Conservation (phyloP, 2,113 vertebrate genomes). For the Aptenodytes patagonicus region DNA sequence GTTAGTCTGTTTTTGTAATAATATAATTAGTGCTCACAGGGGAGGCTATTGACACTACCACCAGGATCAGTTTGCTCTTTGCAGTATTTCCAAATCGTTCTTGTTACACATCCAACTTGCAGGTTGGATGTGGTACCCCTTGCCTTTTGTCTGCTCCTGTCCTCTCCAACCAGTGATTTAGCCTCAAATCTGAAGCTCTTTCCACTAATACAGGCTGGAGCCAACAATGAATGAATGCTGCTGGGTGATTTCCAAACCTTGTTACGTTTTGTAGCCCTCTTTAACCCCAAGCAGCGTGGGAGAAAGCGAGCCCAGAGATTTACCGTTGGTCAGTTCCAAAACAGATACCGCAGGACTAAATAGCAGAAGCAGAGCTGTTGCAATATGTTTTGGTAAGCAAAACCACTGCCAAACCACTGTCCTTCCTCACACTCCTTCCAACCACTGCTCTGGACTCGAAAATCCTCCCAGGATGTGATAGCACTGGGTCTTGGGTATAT, state of each 20-base stretch:
- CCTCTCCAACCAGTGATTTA: background rate
- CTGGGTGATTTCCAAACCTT: background rate
- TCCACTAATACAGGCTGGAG: background rate
- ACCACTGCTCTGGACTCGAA: background rate
- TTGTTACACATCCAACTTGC: conserved; percentile 36
- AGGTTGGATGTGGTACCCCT: background rate
- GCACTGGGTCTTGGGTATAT: background rate
- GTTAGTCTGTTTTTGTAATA: conserved; percentile 76
- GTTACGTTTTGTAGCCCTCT: background rate
- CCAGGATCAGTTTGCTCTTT: conserved; percentile 69
- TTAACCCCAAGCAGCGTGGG: rapidly evolving
- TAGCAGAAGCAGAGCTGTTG: background rate
- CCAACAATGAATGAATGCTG: background rate
- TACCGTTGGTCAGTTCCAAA: background rate
- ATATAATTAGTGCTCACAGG: conserved; percentile 76
- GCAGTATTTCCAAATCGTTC: conserved; percentile 25
- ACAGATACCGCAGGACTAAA: background rate
- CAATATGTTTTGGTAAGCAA: background rate
- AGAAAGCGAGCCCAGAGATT: background rate
- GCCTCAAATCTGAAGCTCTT: background rate
- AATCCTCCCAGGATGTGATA: background rate
- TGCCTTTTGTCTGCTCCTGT: background rate
- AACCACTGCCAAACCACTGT: background rate
- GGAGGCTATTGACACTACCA: conserved; percentile 66
- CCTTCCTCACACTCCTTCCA: background rate